Conservation (phyloP, 2,888 invertebrate genomes). For the Dromius quadrimaculatus region DNA sequence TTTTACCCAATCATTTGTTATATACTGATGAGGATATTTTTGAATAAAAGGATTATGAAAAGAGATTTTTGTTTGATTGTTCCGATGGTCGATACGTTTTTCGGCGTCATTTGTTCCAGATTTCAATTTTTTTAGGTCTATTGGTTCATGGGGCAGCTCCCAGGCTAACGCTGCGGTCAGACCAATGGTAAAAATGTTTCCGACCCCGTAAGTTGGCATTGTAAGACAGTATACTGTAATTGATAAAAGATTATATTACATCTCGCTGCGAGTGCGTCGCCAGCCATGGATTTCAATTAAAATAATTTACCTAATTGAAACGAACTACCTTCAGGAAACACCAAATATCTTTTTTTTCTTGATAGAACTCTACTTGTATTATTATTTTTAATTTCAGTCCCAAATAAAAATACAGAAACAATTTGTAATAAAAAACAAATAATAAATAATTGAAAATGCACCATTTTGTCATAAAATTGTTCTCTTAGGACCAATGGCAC, state of each 20-base stretch:
- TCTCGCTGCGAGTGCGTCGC: no score
- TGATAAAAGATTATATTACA: neutral
- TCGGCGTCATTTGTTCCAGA: constrained; percentile 52
- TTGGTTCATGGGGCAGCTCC: constrained; percentile 78
- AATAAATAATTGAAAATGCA: constrained; percentile 23
- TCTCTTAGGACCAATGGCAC: constrained; percentile 1
- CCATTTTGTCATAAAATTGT: neutral
- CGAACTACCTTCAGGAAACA: constrained; percentile 67
- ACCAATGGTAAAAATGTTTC: constrained; percentile 74
- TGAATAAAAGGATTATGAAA: no score
- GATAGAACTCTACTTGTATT: constrained; percentile 57
- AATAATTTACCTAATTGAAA: constrained; percentile 63
- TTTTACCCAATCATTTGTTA: constrained; percentile 3
- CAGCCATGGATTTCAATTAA: neutral
- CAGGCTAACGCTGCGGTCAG: constrained; percentile 83
- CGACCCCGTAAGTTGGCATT: constrained; percentile 68
- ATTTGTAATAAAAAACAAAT: constrained; percentile 36
- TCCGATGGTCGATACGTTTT: constrained; percentile 53
- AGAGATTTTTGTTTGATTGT: no score
- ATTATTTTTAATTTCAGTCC: constrained; percentile 16
- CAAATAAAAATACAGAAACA: constrained; percentile 10
- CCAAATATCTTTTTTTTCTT: constrained; percentile 63
- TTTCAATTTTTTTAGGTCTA: constrained; percentile 56
- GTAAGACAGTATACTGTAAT: constrained; percentile 74
- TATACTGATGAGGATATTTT: no score